Evolutionary conservation across 2,888 invertebrate species (phyloP).

Genomic region (Sabatieria punctata): DNA sequence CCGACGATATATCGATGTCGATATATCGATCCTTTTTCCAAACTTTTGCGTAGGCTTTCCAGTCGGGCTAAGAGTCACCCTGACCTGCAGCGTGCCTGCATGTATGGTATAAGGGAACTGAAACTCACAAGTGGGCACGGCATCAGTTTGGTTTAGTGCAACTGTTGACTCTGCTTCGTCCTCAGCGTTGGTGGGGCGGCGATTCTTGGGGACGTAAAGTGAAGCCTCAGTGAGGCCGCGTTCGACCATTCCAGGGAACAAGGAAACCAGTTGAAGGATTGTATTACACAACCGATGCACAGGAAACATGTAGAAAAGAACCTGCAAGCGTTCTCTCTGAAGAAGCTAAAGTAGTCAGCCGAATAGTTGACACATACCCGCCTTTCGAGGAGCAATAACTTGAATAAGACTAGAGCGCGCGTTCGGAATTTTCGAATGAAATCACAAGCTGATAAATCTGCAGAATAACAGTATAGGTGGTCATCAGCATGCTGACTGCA

Average conservation of each 20-base stretch:
- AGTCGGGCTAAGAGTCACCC: too few relatives aligned
- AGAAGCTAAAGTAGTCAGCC: slow-evolving; percentile 1
- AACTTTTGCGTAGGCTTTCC: too few relatives aligned
- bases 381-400: slow-evolving; percentile 69
- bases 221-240: slow-evolving; percentile 19
- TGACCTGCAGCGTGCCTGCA: too few relatives aligned
- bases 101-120: too few relatives aligned
- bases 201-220: not conserved
- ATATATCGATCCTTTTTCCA: too few relatives aligned
- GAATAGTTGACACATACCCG: slow-evolving; percentile 27
- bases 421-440: slow-evolving; percentile 70
- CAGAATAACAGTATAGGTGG: too few relatives aligned
- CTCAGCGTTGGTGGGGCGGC: too few relatives aligned
- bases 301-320: slow-evolving; percentile 79
- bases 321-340: slow-evolving; percentile 37
- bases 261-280: slow-evolving; percentile 66
- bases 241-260: slow-evolving; percentile 49
- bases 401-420: slow-evolving; percentile 75
- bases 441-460: slow-evolving; percentile 64
- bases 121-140: too few relatives aligned
- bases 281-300: slow-evolving; percentile 71
- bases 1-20: too few relatives aligned
- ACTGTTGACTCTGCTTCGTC: too few relatives aligned
- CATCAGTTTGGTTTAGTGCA: too few relatives aligned
- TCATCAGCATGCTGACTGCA: too few relatives aligned